phyloP scores from a whole-genome alignment of 1,140 invertebrate genomes.

The Acromyrmex heyeri region DNA sequence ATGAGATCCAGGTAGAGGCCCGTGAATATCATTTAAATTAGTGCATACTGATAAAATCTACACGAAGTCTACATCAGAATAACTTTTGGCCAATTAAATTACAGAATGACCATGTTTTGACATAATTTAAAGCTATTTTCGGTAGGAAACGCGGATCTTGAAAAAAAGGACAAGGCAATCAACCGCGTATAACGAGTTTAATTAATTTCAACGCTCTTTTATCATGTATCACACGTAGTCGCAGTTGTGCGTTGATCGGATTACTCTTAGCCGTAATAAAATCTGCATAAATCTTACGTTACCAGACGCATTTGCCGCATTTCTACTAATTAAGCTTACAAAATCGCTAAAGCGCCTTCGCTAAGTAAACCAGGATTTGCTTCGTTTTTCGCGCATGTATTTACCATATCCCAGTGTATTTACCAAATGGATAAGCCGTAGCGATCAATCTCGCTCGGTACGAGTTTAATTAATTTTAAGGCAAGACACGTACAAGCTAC shows the following conservation, averaged over 20 bases:
- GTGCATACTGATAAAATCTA: conserved; percentile 18
- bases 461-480: conserved; percentile 43
- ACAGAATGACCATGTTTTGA: not conserved
- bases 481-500: conserved; percentile 1
- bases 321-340: conserved; percentile 50
- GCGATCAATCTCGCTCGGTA: conserved; percentile 32
- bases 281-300: conserved; percentile 43
- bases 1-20: not conserved
- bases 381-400: conserved; percentile 30
- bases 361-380: conserved; percentile 26
- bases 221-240: not conserved
- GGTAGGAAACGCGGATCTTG: not conserved
- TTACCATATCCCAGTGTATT: not conserved
- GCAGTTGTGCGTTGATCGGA: conserved; percentile 21
- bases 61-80: not conserved
- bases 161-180: conserved; percentile 34
- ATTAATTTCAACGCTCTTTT: conserved; percentile 32
- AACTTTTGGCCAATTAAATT: conserved; percentile 26
- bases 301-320: not conserved
- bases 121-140: conserved; percentile 9
- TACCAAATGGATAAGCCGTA: conserved; percentile 7
- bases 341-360: conserved; percentile 17
- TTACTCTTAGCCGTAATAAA: conserved; percentile 35
- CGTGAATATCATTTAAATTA: conserved; percentile 15
- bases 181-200: conserved; percentile 46